Evolutionary conservation across 2,888 invertebrate genomes (phyloP), one percentile per base, ranked within the genome.

Genomic region (Apomyelois bistriatella): DNA sequence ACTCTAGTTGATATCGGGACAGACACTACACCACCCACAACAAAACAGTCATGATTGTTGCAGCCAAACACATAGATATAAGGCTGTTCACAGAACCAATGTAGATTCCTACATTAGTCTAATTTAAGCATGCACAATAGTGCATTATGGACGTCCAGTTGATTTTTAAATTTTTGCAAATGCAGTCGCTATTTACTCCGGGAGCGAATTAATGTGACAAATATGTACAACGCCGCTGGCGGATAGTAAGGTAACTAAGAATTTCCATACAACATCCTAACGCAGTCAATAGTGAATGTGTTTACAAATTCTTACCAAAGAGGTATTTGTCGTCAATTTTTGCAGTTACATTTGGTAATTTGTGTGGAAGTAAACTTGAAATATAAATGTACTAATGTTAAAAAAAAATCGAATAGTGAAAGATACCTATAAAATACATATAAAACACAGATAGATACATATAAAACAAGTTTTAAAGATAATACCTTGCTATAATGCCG

Each of bases 11-110:
- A 89, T 58, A 65, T 89, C 0, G 62, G 65, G 30, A 53, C 77
- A 0, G 82, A 83, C 1, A 57, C 76, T 7, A 52, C 62, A 0
- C 68, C 77, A 1, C 79, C 85, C 3, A 72, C 80, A 7, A 76
- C 83, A 10, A 88, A 86, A 57, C 82, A 81, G 7, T 88, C 89
- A 82, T 90, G 89, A 89, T 88, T 74, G 52, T 47, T 46, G 55
- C 56, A 65, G 58, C 58, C 52, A 51, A 65, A 57, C 55, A 7
- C 8, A 28, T 48, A 38, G 38, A 37, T 7, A 38, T 40, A 40
- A 41, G 49, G 40, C 40, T 68, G 69, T 77, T 74, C 74, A 75
- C 70, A 72, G 73, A 74, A 72, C 75, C 76, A 76, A 67, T 69
- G 70, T 68, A 66, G 71, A 46, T 46, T 32, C 46, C 46, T 46